Percentiles rank a stretch among this genome's conserved stretches.
Evolutionary conservation across 2,113 vertebrate species (phyloP).

Genomic region (Arvicanthis niloticus): DNA sequence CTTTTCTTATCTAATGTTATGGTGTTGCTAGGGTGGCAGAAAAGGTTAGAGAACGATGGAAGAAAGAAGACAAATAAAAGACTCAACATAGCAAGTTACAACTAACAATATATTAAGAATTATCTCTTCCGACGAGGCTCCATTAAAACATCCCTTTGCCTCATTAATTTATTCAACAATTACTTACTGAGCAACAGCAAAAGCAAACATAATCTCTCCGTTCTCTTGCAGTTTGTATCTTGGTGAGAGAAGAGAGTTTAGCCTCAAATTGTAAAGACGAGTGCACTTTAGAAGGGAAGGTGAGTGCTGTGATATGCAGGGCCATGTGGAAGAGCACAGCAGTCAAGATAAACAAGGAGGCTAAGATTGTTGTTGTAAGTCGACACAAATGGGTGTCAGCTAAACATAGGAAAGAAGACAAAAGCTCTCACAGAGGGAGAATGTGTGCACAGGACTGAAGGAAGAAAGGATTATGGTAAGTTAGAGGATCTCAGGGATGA

Average conservation of each 20-base stretch:
- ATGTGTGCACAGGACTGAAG: not conserved
- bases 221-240: not conserved
- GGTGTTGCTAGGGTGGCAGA: too few relatives aligned
- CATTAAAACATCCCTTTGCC: not conserved
- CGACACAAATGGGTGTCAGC: not conserved
- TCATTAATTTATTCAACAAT: not conserved
- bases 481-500: not conserved
- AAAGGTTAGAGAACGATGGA: too few relatives aligned
- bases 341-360: not conserved
- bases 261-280: slow-evolving; percentile 27
- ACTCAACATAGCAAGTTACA: too few relatives aligned
- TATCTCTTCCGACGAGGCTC: not conserved
- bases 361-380: not conserved
- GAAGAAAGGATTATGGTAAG: not conserved
- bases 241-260: not conserved
- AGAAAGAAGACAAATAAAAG: too few relatives aligned
- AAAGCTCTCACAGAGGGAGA: not conserved
- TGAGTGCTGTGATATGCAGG: not conserved
- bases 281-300: not conserved
- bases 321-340: not conserved
- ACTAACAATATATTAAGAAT: not conserved
- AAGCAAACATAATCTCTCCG: not conserved
- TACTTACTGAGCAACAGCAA: slow-evolving; percentile 3
- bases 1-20: too few relatives aligned
- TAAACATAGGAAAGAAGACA: not conserved